phyloP scores from a whole-genome alignment of 2,113 vertebrate species.

The Phyllostomus hastatus region DNA sequence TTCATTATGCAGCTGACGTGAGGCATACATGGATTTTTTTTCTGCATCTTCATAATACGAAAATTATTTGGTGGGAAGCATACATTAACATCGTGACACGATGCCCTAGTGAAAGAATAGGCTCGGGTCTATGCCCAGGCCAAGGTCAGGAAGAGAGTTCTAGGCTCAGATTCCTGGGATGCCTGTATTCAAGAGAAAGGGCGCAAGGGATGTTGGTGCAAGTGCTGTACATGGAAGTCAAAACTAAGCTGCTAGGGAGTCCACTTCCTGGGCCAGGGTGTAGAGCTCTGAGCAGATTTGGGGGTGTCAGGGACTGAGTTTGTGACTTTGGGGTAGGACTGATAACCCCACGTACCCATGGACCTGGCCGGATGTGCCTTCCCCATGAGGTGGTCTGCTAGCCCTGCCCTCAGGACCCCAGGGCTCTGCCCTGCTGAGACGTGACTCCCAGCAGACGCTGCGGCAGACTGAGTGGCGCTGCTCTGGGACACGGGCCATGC shows the following conservation, averaged over 20 bases:
- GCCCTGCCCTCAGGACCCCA: not conserved
- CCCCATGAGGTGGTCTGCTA: not conserved
- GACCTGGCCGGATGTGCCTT: not conserved
- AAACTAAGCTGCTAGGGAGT: not conserved
- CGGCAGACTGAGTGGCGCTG: not conserved
- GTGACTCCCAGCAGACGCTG: not conserved
- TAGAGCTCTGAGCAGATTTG: not conserved
- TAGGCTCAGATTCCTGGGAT: constrained; percentile 53
- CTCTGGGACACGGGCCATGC: not conserved
- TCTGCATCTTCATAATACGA: constrained; percentile 70
- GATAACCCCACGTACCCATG: not conserved
- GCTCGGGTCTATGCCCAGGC: constrained; percentile 41
- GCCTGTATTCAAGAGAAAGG: not conserved
- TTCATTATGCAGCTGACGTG: constrained; percentile 70
- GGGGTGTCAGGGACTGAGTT: not conserved
- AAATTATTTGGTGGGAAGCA: constrained; percentile 67
- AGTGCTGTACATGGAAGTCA: not conserved
- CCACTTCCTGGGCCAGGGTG: not conserved
- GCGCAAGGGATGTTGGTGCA: not conserved
- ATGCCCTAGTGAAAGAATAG: constrained; percentile 54
- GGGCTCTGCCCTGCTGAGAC: not conserved
- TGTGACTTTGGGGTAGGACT: not conserved
- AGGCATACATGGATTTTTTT: constrained; percentile 67
- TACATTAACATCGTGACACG: constrained; percentile 64
- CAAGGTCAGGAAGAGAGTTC: constrained; percentile 52